Evolutionary conservation across 2,888 invertebrate genomes (phyloP).

Genomic region (Timema cristinae): DNA sequence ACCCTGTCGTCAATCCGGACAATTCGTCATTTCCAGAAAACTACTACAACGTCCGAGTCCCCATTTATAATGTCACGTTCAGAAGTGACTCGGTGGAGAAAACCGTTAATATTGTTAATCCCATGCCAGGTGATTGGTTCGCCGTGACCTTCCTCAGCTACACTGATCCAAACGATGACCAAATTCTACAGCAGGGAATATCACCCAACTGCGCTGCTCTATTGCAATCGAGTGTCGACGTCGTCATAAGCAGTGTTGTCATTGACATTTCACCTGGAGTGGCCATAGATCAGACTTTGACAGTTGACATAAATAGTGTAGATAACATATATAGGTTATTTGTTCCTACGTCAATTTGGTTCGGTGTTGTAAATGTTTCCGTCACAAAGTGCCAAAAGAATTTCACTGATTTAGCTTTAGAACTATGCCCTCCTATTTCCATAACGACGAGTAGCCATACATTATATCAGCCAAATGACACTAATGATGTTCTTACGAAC

Average conservation of each 20-base stretch:
- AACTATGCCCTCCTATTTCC: not conserved
- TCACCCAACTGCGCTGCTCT: constrained; percentile 25
- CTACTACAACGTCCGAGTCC: constrained; percentile 42
- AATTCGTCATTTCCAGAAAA: constrained; percentile 70
- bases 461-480: not conserved
- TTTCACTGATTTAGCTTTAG: constrained; percentile 5
- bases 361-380: constrained; percentile 10
- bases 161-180: constrained; percentile 66
- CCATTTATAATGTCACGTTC: constrained; percentile 37
- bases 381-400: constrained; percentile 8
- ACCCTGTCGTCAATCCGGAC: constrained; percentile 79
- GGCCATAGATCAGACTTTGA: not conserved
- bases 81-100: constrained; percentile 38
- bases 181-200: constrained; percentile 70
- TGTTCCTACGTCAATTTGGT: constrained; percentile 31
- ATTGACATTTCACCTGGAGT: constrained; percentile 18
- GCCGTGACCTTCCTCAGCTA: constrained; percentile 73
- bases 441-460: not conserved
- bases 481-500: not conserved
- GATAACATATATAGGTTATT: constrained; percentile 34
- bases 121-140: constrained; percentile 70
- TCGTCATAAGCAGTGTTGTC: constrained; percentile 11
- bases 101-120: constrained; percentile 36
- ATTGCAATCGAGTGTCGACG: constrained; percentile 25
- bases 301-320: not conserved